Evolutionary conservation across 2,888 invertebrate species (phyloP).

Genomic region (Cheilosia variabilis): DNA sequence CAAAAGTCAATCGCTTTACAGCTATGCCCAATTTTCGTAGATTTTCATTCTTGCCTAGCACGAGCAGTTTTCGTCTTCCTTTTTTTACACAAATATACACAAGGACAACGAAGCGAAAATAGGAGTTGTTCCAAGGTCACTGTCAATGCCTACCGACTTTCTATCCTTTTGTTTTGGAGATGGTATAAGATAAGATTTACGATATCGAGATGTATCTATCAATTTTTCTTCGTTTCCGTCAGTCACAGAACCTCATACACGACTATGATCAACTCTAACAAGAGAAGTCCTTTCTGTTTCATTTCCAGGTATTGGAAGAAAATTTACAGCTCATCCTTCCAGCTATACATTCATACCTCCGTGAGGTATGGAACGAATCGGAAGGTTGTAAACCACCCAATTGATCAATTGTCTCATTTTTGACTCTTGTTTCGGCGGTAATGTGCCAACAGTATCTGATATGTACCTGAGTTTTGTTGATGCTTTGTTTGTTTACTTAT

Average conservation of each 20-base stretch:
- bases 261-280: conserved; percentile 30
- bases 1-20: conserved; percentile 57
- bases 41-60: conserved; percentile 16
- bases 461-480: conserved; percentile 33
- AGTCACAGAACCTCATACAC: conserved; percentile 30
- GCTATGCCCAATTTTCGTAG: conserved; percentile 9
- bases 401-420: conserved; percentile 43
- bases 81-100: conserved; percentile 2
- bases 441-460: conserved; percentile 27
- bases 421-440: conserved; percentile 33
- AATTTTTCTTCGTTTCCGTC: conserved; percentile 37
- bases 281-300: conserved; percentile 40
- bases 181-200: conserved; percentile 44
- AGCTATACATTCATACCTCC: not conserved
- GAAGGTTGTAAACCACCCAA: conserved; percentile 50
- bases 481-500: conserved; percentile 52
- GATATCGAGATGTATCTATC: conserved; percentile 43
- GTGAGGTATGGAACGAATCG: conserved; percentile 44
- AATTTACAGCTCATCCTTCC: conserved; percentile 37
- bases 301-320: conserved; percentile 46
- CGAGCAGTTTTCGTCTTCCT: conserved; percentile 1
- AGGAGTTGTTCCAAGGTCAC: conserved; percentile 31
- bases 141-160: conserved; percentile 19
- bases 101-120: conserved; percentile 1
- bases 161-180: conserved; percentile 45